Evolutionary conservation across 2,113 vertebrate species (phyloP).

Genomic region (Oncorhynchus masou): DNA sequence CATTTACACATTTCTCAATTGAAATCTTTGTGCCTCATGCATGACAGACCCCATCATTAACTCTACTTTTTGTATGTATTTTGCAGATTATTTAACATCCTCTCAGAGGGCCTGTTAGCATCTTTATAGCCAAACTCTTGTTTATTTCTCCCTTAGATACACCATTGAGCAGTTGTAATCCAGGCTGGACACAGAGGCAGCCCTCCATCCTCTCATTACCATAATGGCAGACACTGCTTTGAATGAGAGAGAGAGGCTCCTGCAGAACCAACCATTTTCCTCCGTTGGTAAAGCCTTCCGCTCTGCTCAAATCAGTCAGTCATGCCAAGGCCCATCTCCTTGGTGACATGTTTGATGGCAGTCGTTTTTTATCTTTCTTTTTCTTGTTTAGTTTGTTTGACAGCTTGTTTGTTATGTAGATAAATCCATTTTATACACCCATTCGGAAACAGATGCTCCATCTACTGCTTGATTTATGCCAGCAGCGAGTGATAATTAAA

Average conservation of each 20-base stretch:
- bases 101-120: background rate
- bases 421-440: background rate
- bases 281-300: background rate
- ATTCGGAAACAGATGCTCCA: background rate
- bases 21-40: too few relatives aligned
- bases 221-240: background rate
- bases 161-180: background rate
- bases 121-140: background rate
- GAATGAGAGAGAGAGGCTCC: background rate
- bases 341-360: background rate
- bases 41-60: too few relatives aligned
- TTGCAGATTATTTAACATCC: background rate
- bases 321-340: background rate
- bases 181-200: background rate
- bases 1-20: too few relatives aligned
- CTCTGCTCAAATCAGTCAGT: background rate
- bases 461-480: slow-evolving; percentile 2
- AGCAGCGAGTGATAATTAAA: background rate
- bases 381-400: background rate
- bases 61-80: too few relatives aligned
- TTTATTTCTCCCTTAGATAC: background rate
- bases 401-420: background rate
- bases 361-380: background rate
- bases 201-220: background rate
- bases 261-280: background rate